Base-by-base conservation (phyloP, 1,140 invertebrate genomes). In the Apis laboriosa region DNA sequence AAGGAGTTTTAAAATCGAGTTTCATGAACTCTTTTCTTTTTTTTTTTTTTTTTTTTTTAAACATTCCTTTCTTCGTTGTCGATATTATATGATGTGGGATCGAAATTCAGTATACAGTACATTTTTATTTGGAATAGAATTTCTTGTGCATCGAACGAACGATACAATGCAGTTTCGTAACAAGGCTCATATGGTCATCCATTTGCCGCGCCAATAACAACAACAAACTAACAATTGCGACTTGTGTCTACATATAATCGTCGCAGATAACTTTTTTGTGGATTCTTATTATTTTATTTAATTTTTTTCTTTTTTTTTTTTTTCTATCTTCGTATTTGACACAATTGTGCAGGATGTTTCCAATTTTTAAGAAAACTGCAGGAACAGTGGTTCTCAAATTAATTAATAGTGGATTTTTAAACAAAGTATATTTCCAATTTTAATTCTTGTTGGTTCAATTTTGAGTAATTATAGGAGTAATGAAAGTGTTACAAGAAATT, bases 61-160 rank as follows among this genome's bases (percentile, higher is more conserved):
- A 56, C 55, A 9, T 28, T 43, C 34, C 51, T 75, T 24, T 80
- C 75, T 88, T 86, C 85, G 84, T 87, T 86, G 86, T 87, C 78
- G 73, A 12, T 70, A 21, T 43, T 43, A 63, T 64, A 64, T 28
- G 63, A 12, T 61, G n/a, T 61, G 11, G 21, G 12, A 61, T 61
- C 60, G 11, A 61, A n/a, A 21, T 12, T 49, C 43, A 21, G 49
- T 75, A 63, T 84, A 84, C 71, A 53, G 78, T 75, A 24, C 28
- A 56, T 56, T 24, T 51, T 34, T 24, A 24, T 17, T 43, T n/a
- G 34, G 15, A 53, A 56, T 55, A 56, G 58, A 75, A 74, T 55
- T 68, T 55, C 34, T 61, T 43, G 28, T 19, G 11, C 49, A 74
- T 34, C 15, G 53, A 76, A 56, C 1, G 43, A 24, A 66, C n/a